A percentile compares a stretch with the other conserved stretches of the same genome.
Conservation (phyloP, 1,140 invertebrate species). For the Calycopis cecrops region DNA sequence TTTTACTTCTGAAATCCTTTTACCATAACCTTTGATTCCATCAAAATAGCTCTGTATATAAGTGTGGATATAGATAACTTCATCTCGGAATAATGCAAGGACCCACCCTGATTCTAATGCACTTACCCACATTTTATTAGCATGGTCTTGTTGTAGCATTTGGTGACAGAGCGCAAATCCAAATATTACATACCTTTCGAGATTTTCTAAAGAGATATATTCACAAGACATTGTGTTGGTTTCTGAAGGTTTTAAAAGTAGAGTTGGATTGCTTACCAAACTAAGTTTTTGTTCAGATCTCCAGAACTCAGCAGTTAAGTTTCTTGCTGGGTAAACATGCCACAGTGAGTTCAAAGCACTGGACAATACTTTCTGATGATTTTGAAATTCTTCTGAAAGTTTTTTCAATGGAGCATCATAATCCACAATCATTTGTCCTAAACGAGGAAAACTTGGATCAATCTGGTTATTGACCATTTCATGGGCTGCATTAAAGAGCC, state of each 20-base stretch:
- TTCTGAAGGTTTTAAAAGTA: conserved; percentile 94
- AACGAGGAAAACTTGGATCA: conserved; percentile 93
- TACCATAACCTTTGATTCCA: conserved; percentile 94
- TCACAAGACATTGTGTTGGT: conserved; percentile 98
- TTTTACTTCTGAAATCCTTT: conserved; percentile 94
- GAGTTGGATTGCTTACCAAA: conserved; percentile 92
- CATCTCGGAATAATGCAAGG: conserved; percentile 95
- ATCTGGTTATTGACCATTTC: conserved; percentile 95
- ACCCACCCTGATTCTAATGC: conserved; percentile 96
- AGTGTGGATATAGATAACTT: conserved; percentile 96
- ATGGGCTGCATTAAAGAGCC: conserved; percentile 97
- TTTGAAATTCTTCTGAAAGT: conserved; percentile 96
- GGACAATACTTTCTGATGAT: conserved; percentile 91
- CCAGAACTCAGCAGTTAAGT: conserved; percentile 96
- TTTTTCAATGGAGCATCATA: conserved; percentile 98
- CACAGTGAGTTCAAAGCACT: conserved; percentile 92
- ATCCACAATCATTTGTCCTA: conserved; percentile 98
- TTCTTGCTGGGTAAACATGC: conserved; percentile 91
- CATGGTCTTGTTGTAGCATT: conserved; percentile 85
- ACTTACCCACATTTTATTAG: conserved; percentile 92
- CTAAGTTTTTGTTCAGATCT: conserved; percentile 95
- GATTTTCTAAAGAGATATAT: conserved; percentile 94
- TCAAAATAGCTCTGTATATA: conserved; percentile 97
- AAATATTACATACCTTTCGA: conserved; percentile 98
- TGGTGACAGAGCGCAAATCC: conserved; percentile 94